Evolutionary conservation across 2,113 vertebrate species (phyloP).

Genomic region (Alethe castanea): DNA sequence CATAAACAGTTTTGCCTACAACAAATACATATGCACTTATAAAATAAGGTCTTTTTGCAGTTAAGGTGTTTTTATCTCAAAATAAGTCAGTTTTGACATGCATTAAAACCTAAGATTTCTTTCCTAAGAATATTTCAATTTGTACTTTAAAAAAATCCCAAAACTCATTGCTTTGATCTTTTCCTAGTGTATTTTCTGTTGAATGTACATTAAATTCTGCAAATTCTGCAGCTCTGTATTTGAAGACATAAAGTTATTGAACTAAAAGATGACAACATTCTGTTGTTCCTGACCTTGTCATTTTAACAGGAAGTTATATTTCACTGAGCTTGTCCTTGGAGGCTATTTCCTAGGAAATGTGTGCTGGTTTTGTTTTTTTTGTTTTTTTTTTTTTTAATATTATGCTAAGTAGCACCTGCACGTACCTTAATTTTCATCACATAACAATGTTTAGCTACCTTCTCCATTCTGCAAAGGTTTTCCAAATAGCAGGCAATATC

Average conservation of each 20-base stretch:
- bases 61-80: not conserved
- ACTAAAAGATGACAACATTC: not conserved
- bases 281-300: not conserved
- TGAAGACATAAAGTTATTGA: not conserved
- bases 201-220: not conserved
- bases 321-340: not conserved
- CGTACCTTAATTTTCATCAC: not conserved
- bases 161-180: not conserved
- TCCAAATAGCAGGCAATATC: not conserved
- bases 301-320: not conserved
- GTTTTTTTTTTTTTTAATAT: not conserved
- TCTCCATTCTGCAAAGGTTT: not conserved
- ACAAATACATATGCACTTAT: accelerated
- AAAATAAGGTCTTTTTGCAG: not conserved
- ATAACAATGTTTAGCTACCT: not conserved
- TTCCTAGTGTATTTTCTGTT: not conserved
- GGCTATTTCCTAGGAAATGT: accelerated
- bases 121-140: not conserved
- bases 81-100: not conserved
- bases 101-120: not conserved
- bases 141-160: not conserved
- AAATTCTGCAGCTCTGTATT: not conserved
- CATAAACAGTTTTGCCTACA: not conserved
- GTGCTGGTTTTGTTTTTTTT: too few relatives aligned
- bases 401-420: accelerated